phyloP scores from a whole-genome alignment of 2,797 vertebrate genomes.

The Aphelocoma californica region DNA sequence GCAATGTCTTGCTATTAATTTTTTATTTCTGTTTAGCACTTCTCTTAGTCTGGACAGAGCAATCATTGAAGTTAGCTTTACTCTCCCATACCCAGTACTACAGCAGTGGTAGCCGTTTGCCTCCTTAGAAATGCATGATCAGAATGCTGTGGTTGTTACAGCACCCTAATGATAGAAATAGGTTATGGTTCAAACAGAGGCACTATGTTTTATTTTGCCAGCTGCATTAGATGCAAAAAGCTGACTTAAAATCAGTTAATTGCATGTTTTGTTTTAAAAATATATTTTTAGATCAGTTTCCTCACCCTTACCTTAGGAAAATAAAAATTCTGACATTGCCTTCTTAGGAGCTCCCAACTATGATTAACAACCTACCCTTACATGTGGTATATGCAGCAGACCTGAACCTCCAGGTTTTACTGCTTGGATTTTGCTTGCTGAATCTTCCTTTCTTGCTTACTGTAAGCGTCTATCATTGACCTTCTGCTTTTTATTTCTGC shows the following conservation, averaged over 20 bases:
- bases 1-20: background rate
- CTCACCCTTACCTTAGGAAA: background rate
- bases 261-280: background rate
- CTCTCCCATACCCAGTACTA: background rate
- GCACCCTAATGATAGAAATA: background rate
- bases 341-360: background rate
- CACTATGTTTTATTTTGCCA: background rate
- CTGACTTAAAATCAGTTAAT: background rate
- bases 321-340: background rate
- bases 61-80: background rate
- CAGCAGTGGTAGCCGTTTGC: background rate
- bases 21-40: background rate
- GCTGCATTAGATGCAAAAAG: background rate
- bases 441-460: constrained; percentile 37
- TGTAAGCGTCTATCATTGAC: constrained; percentile 41
- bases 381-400: background rate
- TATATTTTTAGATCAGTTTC: background rate
- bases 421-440: background rate
- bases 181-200: background rate
- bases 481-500: constrained; percentile 64
- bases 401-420: background rate
- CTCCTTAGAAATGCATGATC: background rate
- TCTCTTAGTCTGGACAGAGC: background rate
- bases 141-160: background rate
- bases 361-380: background rate